Base-by-base conservation (phyloP, 2,113 vertebrate species). In the Apistogramma diplotaenia region DNA sequence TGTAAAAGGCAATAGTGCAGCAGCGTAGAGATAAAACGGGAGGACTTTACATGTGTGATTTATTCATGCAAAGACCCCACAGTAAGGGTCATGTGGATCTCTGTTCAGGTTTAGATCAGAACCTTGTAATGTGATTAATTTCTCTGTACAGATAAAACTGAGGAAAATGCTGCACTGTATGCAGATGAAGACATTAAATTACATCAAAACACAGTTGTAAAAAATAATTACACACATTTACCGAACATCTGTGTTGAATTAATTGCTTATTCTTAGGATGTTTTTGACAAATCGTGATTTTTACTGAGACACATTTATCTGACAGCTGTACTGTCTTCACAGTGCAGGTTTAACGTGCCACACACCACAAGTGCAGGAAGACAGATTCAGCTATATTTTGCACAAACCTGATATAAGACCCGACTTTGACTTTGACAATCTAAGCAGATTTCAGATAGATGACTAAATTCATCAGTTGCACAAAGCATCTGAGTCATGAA, bases 31-130 rank as follows among this genome's bases (percentile, higher is more conserved):
- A 74, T 79, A 78, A 81, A 71, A 74, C 74, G 54, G 55, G 33
- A 16, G 31, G 60, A 78, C 75, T 67, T 67, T 77, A 79, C 73
- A 76, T 73, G n/a, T 25, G 53, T 43, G 37, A 65, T 43, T 58
- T 65, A 65, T 65, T 43, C 61, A 25, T 65, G 61, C 37, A 43
- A 35, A 43, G 21, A 25, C 13, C 21, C 37, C 61, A 43, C 19
- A 49, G 40, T 23, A 9, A 9, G 49, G 56, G 3, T 27, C 6
- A 65, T 23, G 11, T 40, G 23, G 4, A 8, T 77, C 37, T 75
- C 73, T 78, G 62, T 75, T 23, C 0, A 13, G 0, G 3, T 21
- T 43, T 56, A 13, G 13, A 56, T 78, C 21, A 33, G 11, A 54
- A 54, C 27, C 16, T 58, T 29, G 37, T 54, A 33, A 62, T 35